Evolutionary conservation across 2,797 vertebrate species (phyloP).

Genomic region (Siniperca obscura): DNA sequence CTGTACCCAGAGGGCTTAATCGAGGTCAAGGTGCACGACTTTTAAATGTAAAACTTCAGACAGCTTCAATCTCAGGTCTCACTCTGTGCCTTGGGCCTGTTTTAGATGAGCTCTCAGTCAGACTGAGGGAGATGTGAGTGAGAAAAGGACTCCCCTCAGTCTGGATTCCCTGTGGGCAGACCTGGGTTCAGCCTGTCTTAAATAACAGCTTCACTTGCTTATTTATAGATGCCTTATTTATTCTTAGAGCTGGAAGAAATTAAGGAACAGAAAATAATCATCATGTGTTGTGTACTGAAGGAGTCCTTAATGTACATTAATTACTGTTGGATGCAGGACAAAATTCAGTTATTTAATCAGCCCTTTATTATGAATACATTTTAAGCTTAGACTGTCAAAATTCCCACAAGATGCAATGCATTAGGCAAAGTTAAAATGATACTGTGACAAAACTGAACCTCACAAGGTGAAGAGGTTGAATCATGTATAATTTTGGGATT

Average conservation of each 20-base stretch:
- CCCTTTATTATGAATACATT: slow-evolving; percentile 1
- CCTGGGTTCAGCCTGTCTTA: slow-evolving; percentile 13
- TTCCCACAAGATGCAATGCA: background rate
- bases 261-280: background rate
- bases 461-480: background rate
- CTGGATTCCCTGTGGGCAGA: slow-evolving; percentile 8
- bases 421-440: background rate
- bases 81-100: slow-evolving; percentile 32
- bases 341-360: background rate
- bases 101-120: slow-evolving; percentile 28
- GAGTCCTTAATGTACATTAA: background rate
- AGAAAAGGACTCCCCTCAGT: slow-evolving; percentile 5
- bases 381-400: background rate
- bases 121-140: slow-evolving; percentile 3
- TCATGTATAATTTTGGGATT: background rate
- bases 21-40: slow-evolving; percentile 45
- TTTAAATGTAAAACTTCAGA: slow-evolving; percentile 65
- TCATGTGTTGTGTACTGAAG: background rate
- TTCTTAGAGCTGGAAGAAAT: slow-evolving; percentile 7
- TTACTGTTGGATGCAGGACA: background rate
- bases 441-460: background rate
- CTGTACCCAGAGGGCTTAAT: slow-evolving; percentile 23
- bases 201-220: slow-evolving; percentile 17
- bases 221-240: slow-evolving; percentile 41
- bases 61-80: slow-evolving; percentile 34